Base-by-base conservation (phyloP, 1,140 invertebrate genomes). In the Aphelenchoides fujianensis region DNA sequence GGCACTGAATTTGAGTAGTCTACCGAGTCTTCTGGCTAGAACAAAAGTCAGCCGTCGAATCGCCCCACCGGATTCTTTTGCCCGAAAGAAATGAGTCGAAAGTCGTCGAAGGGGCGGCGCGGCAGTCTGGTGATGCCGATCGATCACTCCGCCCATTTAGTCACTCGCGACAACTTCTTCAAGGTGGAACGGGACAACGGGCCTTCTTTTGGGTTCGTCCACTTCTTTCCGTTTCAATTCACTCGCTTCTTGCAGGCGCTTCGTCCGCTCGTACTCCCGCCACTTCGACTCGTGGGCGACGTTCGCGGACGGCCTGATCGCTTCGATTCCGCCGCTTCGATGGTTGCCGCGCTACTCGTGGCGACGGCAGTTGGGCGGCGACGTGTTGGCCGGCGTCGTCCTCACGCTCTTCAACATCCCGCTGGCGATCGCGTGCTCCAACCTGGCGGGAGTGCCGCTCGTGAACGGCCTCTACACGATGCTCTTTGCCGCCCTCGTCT, bases 331-430 rank as follows among this genome's bases (percentile, higher is more conserved):
- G 1, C 70, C 74, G 35, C 28, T 79, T 3, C 2, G 41, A 36
- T 75, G 74, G 74, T 41, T 75, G 19, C 74, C 76, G 23, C 48
- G 52, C 5, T 75, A 75, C 55, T 34, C 70, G n/a, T 74, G 27
- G 12, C 62, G 36, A 48, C 61, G 74, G 34, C 28, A 75, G 5
- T 68, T 79, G 27, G 16, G 30, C 1, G 12, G 27, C 3, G 74
- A 75, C 36, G n/a, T 78, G n/a, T 30, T 73, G 30, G 66, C 62
- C 16, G 74, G 74, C n/a, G 23, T 79, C 16, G 74, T 74, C 12
- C 35, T 72, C 2, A 71, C 76, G 0, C 30, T 79, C 5, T 72
- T 79, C 5, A 59, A 59, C 55, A 59, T 59, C 23, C 55, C 55
- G 19, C 23, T 59, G 7, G 55, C 27, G 34, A 59, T 59, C 34